phyloP scores from a whole-genome alignment of 2,888 invertebrate genomes.

The Cryptophagus acutangulus region DNA sequence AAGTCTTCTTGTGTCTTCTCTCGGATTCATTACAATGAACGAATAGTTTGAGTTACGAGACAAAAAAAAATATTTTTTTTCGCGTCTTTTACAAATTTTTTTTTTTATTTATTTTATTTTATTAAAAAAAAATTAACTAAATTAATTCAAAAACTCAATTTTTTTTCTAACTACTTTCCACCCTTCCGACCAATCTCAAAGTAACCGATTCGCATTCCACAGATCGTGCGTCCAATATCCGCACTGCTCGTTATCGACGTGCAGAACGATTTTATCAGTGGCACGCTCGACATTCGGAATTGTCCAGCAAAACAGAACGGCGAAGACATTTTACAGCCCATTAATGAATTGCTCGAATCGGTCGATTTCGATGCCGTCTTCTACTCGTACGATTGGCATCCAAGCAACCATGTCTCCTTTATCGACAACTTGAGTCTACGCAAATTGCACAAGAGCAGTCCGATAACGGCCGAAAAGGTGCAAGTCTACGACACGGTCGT shows the following conservation, averaged over 20 bases:
- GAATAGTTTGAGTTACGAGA: too few species aligned
- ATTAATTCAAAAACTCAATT: too few species aligned
- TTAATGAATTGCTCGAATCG: conserved; percentile 74
- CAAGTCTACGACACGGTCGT: conserved; percentile 83
- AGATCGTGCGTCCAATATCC: conserved; percentile 58
- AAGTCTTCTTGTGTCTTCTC: too few species aligned
- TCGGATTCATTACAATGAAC: too few species aligned
- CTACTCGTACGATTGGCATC: conserved; percentile 96
- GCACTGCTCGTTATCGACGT: conserved; percentile 92
- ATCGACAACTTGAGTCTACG: conserved; percentile 80
- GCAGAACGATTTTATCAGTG: conserved; percentile 95
- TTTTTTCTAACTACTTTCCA: too few species aligned
- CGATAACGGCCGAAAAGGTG: conserved; percentile 64
- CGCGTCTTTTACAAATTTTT: too few species aligned
- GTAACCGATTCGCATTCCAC: too few species aligned
- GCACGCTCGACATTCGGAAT: conserved; percentile 84
- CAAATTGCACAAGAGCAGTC: conserved; percentile 63
- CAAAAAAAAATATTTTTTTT: too few species aligned
- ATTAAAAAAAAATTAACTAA: too few species aligned
- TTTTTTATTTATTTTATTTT: too few species aligned
- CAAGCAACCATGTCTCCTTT: conserved; percentile 90
- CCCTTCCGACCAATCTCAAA: neutral
- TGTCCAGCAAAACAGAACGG: conserved; percentile 89
- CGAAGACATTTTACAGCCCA: conserved; percentile 82
- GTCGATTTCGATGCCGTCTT: conserved; percentile 80